These are phyloP conservation scores for Sebastes oblongus DNA, from an alignment of 2,797 vertebrate species.

Conservation along the genomic window DNA sequence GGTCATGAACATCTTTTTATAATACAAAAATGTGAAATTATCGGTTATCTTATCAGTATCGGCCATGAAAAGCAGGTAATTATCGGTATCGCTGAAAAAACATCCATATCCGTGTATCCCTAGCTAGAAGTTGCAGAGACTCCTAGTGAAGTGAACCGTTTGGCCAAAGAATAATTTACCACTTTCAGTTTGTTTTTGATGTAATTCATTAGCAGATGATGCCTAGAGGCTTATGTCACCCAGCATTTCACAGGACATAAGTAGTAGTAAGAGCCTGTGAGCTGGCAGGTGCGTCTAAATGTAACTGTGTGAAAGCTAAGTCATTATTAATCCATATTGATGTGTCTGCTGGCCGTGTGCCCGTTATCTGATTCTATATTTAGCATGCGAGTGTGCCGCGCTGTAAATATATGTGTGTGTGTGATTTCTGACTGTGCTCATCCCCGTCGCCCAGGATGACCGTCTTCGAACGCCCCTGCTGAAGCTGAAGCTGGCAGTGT, in stretches of 20 bases:
- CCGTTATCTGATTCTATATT: not conserved
- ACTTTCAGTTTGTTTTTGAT: not conserved
- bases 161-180: not conserved
- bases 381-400: not conserved
- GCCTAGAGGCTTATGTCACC: not conserved
- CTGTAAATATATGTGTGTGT: not conserved
- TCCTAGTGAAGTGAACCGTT: not conserved
- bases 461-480: conserved; percentile 91
- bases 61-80: too few species aligned
- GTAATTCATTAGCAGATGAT: not conserved
- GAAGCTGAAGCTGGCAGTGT: conserved; percentile 95
- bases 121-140: too few species aligned
- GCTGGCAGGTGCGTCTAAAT: not conserved
- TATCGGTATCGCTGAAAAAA: fast-evolving
- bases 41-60: too few species aligned
- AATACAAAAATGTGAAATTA: too few species aligned
- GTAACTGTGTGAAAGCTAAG: not conserved
- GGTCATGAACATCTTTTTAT: too few species aligned
- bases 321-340: too few species aligned
- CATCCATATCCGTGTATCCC: too few species aligned
- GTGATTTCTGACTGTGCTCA: conserved; percentile 9
- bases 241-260: not conserved
- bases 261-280: not conserved
- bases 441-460: conserved; percentile 86
- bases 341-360: too few species aligned